Base-by-base conservation (phyloP, 2,113 vertebrate genomes). In the Calidris pygmaea region DNA sequence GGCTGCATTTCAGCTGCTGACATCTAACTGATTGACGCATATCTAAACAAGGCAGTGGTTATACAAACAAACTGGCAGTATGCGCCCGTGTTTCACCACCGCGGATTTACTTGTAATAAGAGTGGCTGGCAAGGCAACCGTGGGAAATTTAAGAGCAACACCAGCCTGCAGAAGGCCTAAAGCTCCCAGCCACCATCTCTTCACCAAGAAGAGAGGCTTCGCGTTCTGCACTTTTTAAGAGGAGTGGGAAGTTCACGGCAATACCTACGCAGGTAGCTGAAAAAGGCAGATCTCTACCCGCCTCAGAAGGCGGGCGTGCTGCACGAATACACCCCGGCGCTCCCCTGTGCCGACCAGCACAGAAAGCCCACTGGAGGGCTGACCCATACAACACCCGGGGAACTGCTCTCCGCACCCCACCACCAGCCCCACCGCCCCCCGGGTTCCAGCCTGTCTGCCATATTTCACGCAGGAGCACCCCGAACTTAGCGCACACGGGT, bases 121-220 rank as follows among this genome's bases (percentile, higher is more conserved):
- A 88, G 91, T 1, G 9, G 89, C 91, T 76, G 90, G 90, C 88
- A 77, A 60, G 3, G 15, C 29, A 3, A 70, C 86, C 41, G 67
- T 90, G 86, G 85, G 88, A 96, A 94, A 95, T 80, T 74, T 23
- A 59, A 84, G 86, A 41, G 91, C 71, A 77, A 63, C 17, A 10
- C 58, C 5, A 4, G 63, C 35, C 34, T 0, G 21, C 22, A 1
- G 1, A 27, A 86, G 94, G 93, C 96, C 95, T 81, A 81, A 50
- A 1, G 19, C 75, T 87, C 52, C 10, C 65, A 47, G 66, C 35
- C 8, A 2, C 4, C 67, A 27, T 6, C 55, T 56, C 48, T 35
- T 35, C 2, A 13, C 39, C 73, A 9, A 23, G 58, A 9, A 56
- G 10, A 34, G 9, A 22, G 55, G 29, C 32, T 79, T 52, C 26